Conservation (phyloP, 2,797 vertebrate species). For the Pangasius larnaudii region DNA sequence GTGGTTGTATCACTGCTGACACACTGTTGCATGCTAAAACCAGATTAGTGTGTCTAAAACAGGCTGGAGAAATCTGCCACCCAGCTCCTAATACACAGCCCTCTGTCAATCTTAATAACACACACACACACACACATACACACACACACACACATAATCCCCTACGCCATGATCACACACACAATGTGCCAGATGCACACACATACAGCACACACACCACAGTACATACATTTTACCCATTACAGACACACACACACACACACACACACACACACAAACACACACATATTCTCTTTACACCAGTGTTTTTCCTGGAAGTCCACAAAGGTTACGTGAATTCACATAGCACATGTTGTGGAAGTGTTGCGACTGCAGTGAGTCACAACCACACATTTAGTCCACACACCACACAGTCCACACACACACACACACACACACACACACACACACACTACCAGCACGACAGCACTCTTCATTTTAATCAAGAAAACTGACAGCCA, state of each 20-base stretch:
- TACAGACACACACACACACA: not conserved
- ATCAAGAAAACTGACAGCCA: too few relatives aligned
- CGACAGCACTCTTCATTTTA: too few relatives aligned
- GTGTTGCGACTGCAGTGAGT: too few relatives aligned
- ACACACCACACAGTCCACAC: not conserved
- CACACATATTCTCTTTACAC: not conserved
- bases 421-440: too few relatives aligned
- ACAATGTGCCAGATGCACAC: not conserved
- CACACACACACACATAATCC: constrained; percentile 38
- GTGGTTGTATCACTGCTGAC: constrained; percentile 69
- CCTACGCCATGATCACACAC: not conserved
- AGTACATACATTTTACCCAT: too few relatives aligned
- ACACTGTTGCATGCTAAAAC: constrained; percentile 79
- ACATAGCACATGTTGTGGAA: not conserved
- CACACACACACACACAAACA: not conserved
- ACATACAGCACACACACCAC: not conserved
- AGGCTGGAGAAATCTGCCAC: constrained; percentile 77
- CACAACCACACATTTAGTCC: too few relatives aligned
- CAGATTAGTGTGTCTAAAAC: constrained; percentile 84
- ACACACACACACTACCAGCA: too few relatives aligned
- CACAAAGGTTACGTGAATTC: not conserved
- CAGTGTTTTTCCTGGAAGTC: not conserved
- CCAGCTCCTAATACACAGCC: constrained; percentile 76
- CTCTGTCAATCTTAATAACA: constrained; percentile 38
- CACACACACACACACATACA: constrained; percentile 31